Evolutionary conservation across 2,113 vertebrate genomes (phyloP).

Genomic region (Sorex fumeus): DNA sequence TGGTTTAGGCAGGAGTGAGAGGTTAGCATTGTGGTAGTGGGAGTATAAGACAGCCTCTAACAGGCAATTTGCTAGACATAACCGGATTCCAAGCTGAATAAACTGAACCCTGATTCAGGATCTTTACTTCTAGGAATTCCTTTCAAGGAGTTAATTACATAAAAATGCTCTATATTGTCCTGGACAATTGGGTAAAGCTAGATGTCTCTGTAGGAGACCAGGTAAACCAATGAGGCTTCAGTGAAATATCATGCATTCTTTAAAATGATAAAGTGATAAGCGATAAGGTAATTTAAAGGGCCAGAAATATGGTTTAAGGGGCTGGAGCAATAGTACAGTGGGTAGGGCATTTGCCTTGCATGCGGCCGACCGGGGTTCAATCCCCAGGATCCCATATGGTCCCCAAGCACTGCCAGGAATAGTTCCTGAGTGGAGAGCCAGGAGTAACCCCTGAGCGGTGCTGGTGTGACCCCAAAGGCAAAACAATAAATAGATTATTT

Average conservation of each 20-base stretch:
- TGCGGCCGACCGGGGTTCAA: no score
- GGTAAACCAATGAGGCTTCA: constrained; percentile 37
- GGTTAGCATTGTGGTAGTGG: neutral
- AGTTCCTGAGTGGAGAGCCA: no score
- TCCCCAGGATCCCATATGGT: no score
- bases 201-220: constrained; percentile 19
- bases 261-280: constrained; percentile 9
- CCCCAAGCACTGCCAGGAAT: no score
- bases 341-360: no score
- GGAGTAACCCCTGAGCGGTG: no score
- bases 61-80: neutral
- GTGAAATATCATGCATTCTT: constrained; percentile 40
- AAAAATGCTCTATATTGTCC: neutral
- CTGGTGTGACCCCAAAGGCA: no score
- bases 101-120: constrained; percentile 9
- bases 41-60: neutral
- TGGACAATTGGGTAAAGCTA: constrained; percentile 49
- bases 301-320: no score
- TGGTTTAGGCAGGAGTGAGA: constrained; percentile 34
- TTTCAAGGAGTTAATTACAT: neutral
- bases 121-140: constrained; percentile 49
- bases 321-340: no score
- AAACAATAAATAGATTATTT: no score
- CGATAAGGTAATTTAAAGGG: no score
- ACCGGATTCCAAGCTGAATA: neutral